phyloP scores from a whole-genome alignment of 2,113 vertebrate species.

The Equus przewalskii region DNA sequence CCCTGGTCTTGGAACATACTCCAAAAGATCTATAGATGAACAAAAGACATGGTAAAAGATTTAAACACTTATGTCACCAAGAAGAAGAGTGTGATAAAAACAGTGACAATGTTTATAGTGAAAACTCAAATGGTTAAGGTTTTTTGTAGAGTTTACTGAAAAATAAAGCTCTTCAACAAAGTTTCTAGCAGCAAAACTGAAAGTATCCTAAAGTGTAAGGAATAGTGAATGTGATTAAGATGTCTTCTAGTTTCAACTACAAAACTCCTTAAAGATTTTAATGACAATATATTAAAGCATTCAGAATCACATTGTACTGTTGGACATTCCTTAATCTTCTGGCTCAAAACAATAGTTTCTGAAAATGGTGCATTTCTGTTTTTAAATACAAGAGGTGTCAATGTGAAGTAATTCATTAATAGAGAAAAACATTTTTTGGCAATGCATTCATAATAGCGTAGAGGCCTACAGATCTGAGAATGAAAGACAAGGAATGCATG shows the following conservation, averaged over 20 bases:
- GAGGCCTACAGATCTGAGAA: not conserved
- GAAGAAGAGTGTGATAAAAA: not conserved
- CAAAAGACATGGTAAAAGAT: not conserved
- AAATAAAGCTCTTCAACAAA: slow-evolving; percentile 52
- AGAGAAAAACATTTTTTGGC: not conserved
- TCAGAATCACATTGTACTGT: not conserved
- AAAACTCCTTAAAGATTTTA: slow-evolving; percentile 10
- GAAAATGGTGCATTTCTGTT: slow-evolving; percentile 22
- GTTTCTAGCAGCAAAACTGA: slow-evolving; percentile 31
- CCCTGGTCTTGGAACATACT: not conserved
- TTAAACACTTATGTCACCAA: slow-evolving; percentile 5
- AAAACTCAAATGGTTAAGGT: not conserved
- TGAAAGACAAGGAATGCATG: not conserved
- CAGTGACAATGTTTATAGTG: not conserved
- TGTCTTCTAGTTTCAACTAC: slow-evolving; percentile 14
- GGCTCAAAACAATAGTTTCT: not conserved
- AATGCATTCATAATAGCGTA: not conserved
- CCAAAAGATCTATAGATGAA: not conserved
- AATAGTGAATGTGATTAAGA: slow-evolving; percentile 1
- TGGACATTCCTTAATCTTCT: not conserved
- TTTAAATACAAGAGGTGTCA: not conserved
- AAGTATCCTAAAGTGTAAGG: not conserved
- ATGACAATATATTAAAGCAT: slow-evolving; percentile 1
- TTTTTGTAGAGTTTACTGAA: slow-evolving; percentile 18
- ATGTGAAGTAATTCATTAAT: not conserved